Base-by-base conservation (phyloP, 1,140 invertebrate genomes). In the Pissodes strobi region DNA sequence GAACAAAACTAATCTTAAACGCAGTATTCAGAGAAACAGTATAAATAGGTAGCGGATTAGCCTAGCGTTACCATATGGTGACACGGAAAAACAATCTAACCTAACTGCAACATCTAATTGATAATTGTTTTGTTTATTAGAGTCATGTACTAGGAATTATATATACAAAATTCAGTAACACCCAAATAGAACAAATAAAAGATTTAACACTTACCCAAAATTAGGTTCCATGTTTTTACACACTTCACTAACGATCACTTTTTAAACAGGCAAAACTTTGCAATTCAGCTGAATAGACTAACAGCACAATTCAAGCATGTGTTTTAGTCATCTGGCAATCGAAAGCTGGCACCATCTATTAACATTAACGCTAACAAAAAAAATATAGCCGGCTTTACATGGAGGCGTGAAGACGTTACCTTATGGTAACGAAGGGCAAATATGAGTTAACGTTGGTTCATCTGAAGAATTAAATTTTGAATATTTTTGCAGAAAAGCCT, bases 401-500 rank as follows among this genome's bases (percentile, higher is more conserved):
- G n/a, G n/a, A n/a, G n/a, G n/a, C n/a, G n/a, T n/a, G n/a, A n/a
- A n/a, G n/a, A 13, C 41, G 41, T 45, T 45, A 45, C 41, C 41
- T 6, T 45, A 45, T 45, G 41, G 15, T 19, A 45, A 45, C 18
- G 8, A 5, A 45, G 13, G 41, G 41, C 41, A 6, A 9, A 9
- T 45, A 45, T 9, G 41, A 13, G 41, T 45, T 45, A 45, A 45
- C n/a, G n/a, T n/a, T n/a, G n/a, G n/a, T n/a, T n/a, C n/a, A n/a
- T n/a, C n/a, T n/a, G n/a, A n/a, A n/a, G n/a, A n/a, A n/a, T n/a
- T n/a, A n/a, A n/a, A n/a, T n/a, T n/a, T n/a, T n/a, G n/a, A n/a
- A n/a, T n/a, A n/a, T n/a, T n/a, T n/a, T n/a, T n/a, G n/a, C n/a
- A n/a, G n/a, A n/a, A n/a, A n/a, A n/a, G n/a, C n/a, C n/a, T n/a